Conservation (phyloP, 2,113 vertebrate genomes). For the Protobothrops flavoviridis region DNA sequence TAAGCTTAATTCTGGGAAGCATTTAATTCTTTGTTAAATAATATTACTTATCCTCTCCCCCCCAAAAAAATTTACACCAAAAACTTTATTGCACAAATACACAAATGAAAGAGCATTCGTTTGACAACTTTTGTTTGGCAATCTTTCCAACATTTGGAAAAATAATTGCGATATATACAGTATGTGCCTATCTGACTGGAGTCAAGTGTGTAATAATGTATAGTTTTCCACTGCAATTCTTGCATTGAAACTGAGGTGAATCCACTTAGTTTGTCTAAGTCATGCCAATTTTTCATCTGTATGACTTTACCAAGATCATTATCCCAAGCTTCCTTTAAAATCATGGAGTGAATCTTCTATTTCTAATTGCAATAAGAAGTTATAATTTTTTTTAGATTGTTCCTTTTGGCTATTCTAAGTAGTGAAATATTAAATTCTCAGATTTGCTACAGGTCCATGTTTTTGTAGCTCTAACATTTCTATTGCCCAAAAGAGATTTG, state of each 20-base stretch:
- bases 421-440: not conserved
- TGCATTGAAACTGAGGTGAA: not conserved
- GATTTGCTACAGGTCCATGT: not conserved
- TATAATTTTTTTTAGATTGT: not conserved
- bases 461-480: not conserved
- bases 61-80: not conserved
- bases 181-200: not conserved
- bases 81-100: not conserved
- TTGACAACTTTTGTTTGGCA: not conserved
- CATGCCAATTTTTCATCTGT: not conserved
- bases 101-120: not conserved
- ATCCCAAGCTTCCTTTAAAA: not conserved
- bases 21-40: not conserved
- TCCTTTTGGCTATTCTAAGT: not conserved
- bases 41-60: not conserved
- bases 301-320: not conserved
- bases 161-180: not conserved
- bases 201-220: not conserved
- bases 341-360: not conserved
- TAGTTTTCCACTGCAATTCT: not conserved
- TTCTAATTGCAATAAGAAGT: not conserved
- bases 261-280: not conserved
- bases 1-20: not conserved
- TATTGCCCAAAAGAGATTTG: not conserved
- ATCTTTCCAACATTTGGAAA: not conserved